Evolutionary conservation across 2,113 vertebrate species (phyloP), one percentile per base, ranked within the genome.

Genomic region (Dryoscopus gambensis): DNA sequence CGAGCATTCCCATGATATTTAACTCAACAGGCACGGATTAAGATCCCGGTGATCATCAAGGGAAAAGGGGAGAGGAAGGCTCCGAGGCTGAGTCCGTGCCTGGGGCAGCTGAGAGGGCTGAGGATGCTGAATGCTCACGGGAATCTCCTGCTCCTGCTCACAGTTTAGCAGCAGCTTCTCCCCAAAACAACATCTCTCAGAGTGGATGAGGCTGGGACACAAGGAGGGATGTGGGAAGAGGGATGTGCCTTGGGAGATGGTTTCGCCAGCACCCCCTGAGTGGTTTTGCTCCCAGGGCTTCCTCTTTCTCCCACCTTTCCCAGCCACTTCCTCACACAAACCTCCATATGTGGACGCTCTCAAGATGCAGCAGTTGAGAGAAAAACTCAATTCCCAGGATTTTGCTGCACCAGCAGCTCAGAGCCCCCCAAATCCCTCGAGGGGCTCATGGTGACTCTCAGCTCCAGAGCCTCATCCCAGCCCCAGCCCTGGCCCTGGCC

Each of bases 171-270:
- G 44, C 64, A 70, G 12, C 59, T 93, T 91, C 55, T 70, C 60
- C 50, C 56, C 31, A 33, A 2, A 93, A 39, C 1, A 2, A 3
- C 0, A 0, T 64, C 33, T 81, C 2, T 1, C 44, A 13, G 0
- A 10, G 13, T 2, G 1, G 81, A 37, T 2, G 4, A 74, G 40
- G n/a, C 64, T 12, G 2, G 57, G 57, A 12, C 74, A 55, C 0
- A 0, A 31, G 52, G 52, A 53, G 52, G 52, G 52, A 53, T 53
- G 52, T 11, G 52, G 28, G 52, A 53, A 56, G 33, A 25, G n/a
- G 46, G 59, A 49, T 37, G 65, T 77, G 13, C 12, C 37, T 56
- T 74, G 11, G 5, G 35, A n/a, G 50, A 5, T 1, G 5, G 2
- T 28, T 95, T 90, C 89, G 6, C 27, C 1, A 2, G 23, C 55